Evolutionary conservation across 2,888 invertebrate species (phyloP).

Genomic region (Cheilosia variabilis): DNA sequence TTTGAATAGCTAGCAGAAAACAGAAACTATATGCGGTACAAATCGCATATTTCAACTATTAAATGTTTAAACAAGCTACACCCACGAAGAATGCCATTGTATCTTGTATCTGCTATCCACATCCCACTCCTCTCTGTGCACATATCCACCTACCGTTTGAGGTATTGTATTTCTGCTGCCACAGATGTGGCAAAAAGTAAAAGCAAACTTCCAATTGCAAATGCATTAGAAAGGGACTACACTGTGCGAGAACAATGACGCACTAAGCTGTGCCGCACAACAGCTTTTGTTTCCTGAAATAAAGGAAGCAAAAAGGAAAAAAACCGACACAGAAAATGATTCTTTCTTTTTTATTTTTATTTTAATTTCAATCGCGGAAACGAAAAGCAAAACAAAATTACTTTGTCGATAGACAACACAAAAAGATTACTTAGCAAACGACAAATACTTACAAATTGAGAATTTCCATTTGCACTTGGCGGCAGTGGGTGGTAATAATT

Average conservation of each 20-base stretch:
- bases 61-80: no score
- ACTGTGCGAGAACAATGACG: not conserved
- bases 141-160: no score
- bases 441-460: slow-evolving; percentile 60
- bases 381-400: slow-evolving; percentile 28
- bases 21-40: no score
- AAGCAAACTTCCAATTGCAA: slow-evolving; percentile 27
- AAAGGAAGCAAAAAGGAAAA: slow-evolving; percentile 18
- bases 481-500: slow-evolving; percentile 3
- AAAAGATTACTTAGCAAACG: slow-evolving; percentile 50
- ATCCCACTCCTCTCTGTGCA: no score
- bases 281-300: slow-evolving; percentile 50
- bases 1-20: no score
- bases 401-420: slow-evolving; percentile 39
- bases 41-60: no score
- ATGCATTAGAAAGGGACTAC: slow-evolving; percentile 12
- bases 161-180: no score
- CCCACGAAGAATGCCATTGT: no score
- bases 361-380: slow-evolving; percentile 9
- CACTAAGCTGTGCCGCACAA: slow-evolving; percentile 18
- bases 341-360: slow-evolving; percentile 3
- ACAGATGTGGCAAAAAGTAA: not conserved
- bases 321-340: slow-evolving; percentile 2
- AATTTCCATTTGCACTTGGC: slow-evolving; percentile 26
- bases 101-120: no score